These are phyloP conservation scores for Macrostomum lignano DNA, from an alignment of 1,140 invertebrate species.

Conservation along the genomic window DNA sequence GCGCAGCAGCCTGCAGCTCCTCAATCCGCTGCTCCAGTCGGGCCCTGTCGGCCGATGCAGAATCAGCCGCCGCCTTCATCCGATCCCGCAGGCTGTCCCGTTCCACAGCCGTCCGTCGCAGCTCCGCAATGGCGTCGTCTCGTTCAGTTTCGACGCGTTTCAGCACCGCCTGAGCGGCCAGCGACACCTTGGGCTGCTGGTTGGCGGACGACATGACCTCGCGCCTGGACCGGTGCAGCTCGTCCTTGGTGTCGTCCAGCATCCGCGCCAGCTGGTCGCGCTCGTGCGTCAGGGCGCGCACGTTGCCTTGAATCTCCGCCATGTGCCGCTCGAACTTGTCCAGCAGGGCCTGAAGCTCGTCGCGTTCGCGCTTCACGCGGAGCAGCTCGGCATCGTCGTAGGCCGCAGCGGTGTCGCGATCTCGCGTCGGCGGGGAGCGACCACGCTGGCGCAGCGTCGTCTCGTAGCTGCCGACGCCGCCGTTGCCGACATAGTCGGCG, in stretches of 20 bases:
- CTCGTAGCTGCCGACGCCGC: too few species aligned
- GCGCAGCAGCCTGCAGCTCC: too few species aligned
- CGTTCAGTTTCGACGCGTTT: conserved; percentile 24
- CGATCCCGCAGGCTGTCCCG: conserved; percentile 22
- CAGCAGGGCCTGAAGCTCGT: conserved; percentile 21
- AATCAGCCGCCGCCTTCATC: conserved; percentile 19
- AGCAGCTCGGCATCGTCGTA: too few species aligned
- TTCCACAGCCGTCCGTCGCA: conserved; percentile 19
- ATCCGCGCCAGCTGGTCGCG: conserved; percentile 21
- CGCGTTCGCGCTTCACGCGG: conserved; percentile 18
- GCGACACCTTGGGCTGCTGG: conserved; percentile 21
- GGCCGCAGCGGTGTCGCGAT: too few species aligned
- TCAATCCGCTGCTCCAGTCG: conserved; percentile 22
- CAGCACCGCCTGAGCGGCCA: conserved; percentile 23
- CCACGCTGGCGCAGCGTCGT: too few species aligned
- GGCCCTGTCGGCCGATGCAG: conserved; percentile 23
- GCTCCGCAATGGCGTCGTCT: conserved; percentile 20
- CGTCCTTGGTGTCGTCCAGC: too few species aligned
- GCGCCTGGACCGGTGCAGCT: conserved; percentile 14
- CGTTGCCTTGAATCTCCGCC: conserved; percentile 27
- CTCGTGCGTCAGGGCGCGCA: conserved; percentile 23
- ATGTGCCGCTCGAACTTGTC: conserved; percentile 28
- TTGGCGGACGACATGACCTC: conserved; percentile 20
- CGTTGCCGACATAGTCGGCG: too few species aligned
- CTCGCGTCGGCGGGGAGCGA: too few species aligned